Percentiles rank a stretch among this genome's conserved stretches.
Conservation (phyloP, 2,888 invertebrate species). For the Sphaerophoria taeniata region DNA sequence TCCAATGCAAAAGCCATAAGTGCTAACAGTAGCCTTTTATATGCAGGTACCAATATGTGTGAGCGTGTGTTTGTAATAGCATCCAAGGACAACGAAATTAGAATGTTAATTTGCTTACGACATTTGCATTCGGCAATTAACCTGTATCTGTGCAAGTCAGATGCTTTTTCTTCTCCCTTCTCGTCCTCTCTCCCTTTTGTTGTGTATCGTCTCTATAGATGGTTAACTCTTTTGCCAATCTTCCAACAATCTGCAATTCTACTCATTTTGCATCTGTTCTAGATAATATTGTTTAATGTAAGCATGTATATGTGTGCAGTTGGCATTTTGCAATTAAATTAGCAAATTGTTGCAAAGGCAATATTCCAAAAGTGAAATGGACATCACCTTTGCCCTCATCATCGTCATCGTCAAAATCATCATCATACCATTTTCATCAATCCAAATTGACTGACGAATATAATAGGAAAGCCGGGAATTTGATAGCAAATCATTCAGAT, state of each 20-base stretch:
- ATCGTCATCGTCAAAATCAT: no score
- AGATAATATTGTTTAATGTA: not conserved
- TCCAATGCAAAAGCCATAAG: conserved; percentile 11
- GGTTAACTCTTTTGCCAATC: conserved; percentile 6
- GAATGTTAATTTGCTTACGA: conserved; percentile 70
- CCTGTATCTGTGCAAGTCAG: conserved; percentile 50
- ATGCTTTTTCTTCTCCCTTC: conserved; percentile 29
- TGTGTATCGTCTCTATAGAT: not conserved
- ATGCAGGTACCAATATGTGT: not conserved
- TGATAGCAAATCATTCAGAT: conserved; percentile 11
- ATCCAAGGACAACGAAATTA: conserved; percentile 64
- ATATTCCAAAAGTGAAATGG: conserved; percentile 32
- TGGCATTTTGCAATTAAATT: conserved; percentile 72
- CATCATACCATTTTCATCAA: not conserved
- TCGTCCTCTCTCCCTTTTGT: conserved; percentile 8
- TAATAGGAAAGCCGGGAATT: not conserved
- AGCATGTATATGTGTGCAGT: conserved; percentile 19
- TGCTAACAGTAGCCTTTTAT: conserved; percentile 25
- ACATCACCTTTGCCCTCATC: not conserved
- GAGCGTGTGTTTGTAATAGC: conserved; percentile 1
- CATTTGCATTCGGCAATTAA: conserved; percentile 69
- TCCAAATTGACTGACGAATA: not conserved
- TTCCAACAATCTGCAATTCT: not conserved
- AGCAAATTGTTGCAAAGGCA: conserved; percentile 61
- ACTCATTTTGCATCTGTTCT: not conserved